Evolutionary conservation across 1,140 invertebrate genomes (phyloP).

Genomic region (Muscidifurax raptorellus): DNA sequence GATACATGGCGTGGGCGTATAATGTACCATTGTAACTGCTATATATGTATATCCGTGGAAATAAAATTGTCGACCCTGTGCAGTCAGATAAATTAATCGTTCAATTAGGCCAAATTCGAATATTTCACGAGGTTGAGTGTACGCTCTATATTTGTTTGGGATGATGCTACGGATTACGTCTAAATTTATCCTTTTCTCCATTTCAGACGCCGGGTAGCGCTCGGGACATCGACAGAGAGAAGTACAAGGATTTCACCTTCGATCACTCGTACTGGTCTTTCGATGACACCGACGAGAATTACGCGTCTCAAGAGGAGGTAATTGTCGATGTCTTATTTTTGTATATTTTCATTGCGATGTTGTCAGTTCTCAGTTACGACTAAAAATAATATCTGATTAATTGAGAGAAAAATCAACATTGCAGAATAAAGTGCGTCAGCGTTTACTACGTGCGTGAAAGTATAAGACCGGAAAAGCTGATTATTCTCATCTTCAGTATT

Average conservation of each 20-base stretch:
- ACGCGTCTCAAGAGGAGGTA: constrained; percentile 88
- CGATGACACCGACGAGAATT: constrained; percentile 82
- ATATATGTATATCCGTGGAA: neutral
- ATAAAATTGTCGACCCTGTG: neutral
- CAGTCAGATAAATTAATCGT: neutral
- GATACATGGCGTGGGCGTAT: neutral
- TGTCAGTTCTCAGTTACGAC: neutral
- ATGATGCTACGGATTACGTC: too few relatives aligned
- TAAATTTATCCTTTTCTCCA: constrained; percentile 55
- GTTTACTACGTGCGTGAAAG: neutral
- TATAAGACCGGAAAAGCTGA: constrained; percentile 1
- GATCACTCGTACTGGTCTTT: constrained; percentile 96
- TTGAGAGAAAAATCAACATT: too few relatives aligned
- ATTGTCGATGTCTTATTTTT: constrained; percentile 12
- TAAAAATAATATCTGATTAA: neutral
- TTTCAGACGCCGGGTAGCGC: constrained; percentile 71
- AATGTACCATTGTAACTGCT: neutral
- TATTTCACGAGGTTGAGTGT: neutral
- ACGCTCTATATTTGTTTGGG: neutral
- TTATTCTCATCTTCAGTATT: too few relatives aligned
- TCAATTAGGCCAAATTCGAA: neutral
- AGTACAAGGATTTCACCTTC: constrained; percentile 93
- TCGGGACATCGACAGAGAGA: constrained; percentile 78
- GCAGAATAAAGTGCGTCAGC: neutral
- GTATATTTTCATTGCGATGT: neutral